Percentiles rank a stretch among this genome's conserved stretches.
phyloP scores from a whole-genome alignment of 1,140 invertebrate genomes.

The Plectrocnemia conspersa region DNA sequence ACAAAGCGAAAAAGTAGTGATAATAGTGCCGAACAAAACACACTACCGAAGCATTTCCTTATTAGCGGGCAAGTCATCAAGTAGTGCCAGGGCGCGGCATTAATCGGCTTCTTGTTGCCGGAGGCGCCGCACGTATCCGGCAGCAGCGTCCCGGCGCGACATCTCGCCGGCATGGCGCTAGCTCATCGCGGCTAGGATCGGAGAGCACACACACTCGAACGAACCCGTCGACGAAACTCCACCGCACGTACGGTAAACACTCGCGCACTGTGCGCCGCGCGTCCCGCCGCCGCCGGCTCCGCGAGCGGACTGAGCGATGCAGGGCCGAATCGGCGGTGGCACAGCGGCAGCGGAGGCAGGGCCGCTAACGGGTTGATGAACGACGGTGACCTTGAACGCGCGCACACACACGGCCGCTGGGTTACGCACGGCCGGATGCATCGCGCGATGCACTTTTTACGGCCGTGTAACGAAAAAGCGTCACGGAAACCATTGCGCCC shows the following conservation, averaged over 20 bases:
- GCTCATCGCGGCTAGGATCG: constrained; percentile 9
- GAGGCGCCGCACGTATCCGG: constrained; percentile 40
- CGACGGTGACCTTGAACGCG: constrained; percentile 6
- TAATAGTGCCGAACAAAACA: no score
- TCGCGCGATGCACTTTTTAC: not conserved
- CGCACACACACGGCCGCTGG: not conserved
- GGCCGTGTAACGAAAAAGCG: no score
- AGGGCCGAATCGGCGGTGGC: constrained; percentile 29
- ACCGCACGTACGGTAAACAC: not conserved
- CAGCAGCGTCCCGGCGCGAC: constrained; percentile 37
- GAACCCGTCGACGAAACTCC: not conserved
- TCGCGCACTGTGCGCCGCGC: not conserved
- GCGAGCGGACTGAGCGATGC: constrained; percentile 17
- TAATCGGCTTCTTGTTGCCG: constrained; percentile 48
- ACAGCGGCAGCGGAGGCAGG: constrained; percentile 19
- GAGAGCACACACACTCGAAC: not conserved
- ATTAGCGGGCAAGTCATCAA: constrained; percentile 55
- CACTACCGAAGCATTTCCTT: constrained; percentile 55
- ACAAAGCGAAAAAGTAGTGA: not conserved
- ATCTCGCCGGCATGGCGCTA: constrained; percentile 40
- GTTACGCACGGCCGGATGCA: not conserved
- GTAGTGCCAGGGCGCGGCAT: constrained; percentile 52
- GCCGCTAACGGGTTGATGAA: constrained; percentile 23
- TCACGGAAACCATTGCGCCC: no score
- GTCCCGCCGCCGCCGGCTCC: no score